Base-by-base conservation (phyloP, 2,113 vertebrate genomes). In the Corythaixoides concolor region DNA sequence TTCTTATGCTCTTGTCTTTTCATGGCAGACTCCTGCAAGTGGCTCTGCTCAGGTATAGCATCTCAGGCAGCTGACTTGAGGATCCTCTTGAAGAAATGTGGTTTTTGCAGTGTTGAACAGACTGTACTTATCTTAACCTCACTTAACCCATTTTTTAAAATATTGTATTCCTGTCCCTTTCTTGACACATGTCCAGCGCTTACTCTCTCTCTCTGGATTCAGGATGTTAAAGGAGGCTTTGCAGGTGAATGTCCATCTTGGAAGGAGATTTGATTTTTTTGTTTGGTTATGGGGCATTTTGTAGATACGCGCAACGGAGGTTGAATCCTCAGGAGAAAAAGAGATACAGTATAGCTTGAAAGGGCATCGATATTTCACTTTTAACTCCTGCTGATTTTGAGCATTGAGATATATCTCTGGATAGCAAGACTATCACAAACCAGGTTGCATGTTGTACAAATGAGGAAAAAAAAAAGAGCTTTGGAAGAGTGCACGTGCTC, bases 1-100 rank as follows among this genome's bases (percentile, higher is more conserved):
- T 90, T 95, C 56, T 2, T 15, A 70, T 74, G 60, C 10, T 77
- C 63, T 94, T 33, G 32, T 92, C 39, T 91, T 60, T 55, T 55
- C 33, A 7, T 50, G 56, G 64, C 64, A 69, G 43, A 24, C 49
- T 85, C 70, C 41, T 91, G 62, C 39, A 76, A 75, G 75, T 90
- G 63, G 32, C 47, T 87, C 43, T 50, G 62, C 35, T 74, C 75
- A 85, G 70, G 82, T 88, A 53, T 64, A 85, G 45, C 30, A 60
- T 93, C 45, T 76, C 63, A 55, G 83, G 41, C 55, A 85, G 62
- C 66, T 93, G 68, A 62, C 45, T 88, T 87, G 35, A 88, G 50
- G n/a, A 79, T 62, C 67, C 30, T 85, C n/a, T 70, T 79, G 63
- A 75, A 80, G 19, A 45, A 91, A 19, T 43, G 10, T 35, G n/a